Evolutionary conservation across 1,140 invertebrate genomes (phyloP), one percentile per base, ranked within the genome.

Genomic region (Neodiprion pinetum): DNA sequence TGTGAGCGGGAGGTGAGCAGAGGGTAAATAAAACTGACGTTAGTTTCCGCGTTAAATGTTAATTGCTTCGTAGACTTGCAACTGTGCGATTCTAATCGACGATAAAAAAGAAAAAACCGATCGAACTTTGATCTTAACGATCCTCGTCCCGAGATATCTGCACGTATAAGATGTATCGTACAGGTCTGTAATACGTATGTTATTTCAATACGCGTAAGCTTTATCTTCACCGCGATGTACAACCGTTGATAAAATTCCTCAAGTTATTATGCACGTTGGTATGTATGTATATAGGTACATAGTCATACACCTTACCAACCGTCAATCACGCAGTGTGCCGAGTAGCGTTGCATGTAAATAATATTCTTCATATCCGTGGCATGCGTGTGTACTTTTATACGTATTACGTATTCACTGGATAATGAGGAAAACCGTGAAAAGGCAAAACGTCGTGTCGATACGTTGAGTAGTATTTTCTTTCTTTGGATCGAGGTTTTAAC

Each of bases 371-470:
- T 40, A 40, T 1, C 1, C 28, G 28, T 40, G 28, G 5, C 5
- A 40, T 40, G 28, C 28, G 28, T 40, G 28, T 40, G 28, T 40
- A 40, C 17, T 21, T 21, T 21, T 40, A 40, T 3, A 40, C 28
- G 28, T 40, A 40, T 40, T 40, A 40, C 28, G 28, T 40, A 40
- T 40, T 40, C 28, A 40, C 1, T 40, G 2, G 28, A 40, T 40
- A 40, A 40, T 14, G 17, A 65, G 17, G 17, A 65, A 65, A 65
- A 65, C 12, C 17, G 17, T 65, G 61, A 65, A 65, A 65, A 73
- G 74, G 76, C 74, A 72, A 74, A 72, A 53, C 70, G 50, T 71
- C 72, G 67, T 61, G 71, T 65, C 50, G 49, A 79, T 73, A 72
- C 70, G 61, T 40, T 73, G 74, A 73, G 73, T 69, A 28, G 49